These are phyloP conservation scores for Orchestes rusci DNA, from an alignment of 2,888 invertebrate species.

Conservation along the genomic window DNA sequence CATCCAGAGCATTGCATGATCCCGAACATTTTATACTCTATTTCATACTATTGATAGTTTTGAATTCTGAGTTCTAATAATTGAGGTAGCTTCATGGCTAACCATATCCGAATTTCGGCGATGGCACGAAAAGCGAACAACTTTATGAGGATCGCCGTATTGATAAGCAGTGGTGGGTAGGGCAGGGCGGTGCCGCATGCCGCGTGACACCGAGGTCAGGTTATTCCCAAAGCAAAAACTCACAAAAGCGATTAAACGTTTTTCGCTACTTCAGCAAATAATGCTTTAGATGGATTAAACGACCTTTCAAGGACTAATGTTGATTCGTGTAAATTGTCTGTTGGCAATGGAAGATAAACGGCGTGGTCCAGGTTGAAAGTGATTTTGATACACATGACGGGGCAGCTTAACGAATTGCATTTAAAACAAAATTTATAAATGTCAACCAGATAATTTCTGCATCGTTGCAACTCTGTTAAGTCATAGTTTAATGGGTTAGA, in stretches of 20 bases:
- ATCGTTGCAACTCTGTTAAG: too few relatives aligned
- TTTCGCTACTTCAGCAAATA: slow-evolving; percentile 2
- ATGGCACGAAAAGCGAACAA: slow-evolving; percentile 14
- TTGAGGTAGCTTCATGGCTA: slow-evolving; percentile 11
- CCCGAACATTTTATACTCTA: too few relatives aligned
- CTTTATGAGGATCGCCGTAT: slow-evolving; percentile 5
- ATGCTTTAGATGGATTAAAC: neutral
- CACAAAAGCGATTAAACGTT: too few relatives aligned
- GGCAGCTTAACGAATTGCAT: too few relatives aligned
- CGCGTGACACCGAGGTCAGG: slow-evolving; percentile 16
- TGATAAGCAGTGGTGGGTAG: slow-evolving; percentile 16
- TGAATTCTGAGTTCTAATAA: slow-evolving; percentile 7
- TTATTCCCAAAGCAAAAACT: too few relatives aligned
- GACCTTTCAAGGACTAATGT: slow-evolving; percentile 4
- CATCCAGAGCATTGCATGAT: too few relatives aligned
- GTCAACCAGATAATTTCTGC: too few relatives aligned
- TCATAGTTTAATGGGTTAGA: too few relatives aligned
- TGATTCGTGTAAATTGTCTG: too few relatives aligned
- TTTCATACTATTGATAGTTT: slow-evolving; percentile 7
- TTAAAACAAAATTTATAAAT: too few relatives aligned
- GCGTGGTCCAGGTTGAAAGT: too few relatives aligned
- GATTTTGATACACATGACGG: too few relatives aligned
- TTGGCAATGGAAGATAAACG: neutral
- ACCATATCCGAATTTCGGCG: slow-evolving; percentile 14
- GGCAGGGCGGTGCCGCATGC: slow-evolving; percentile 18